A percentile compares a stretch with the other conserved stretches of the same genome.
Evolutionary conservation across 2,113 vertebrate species (phyloP).

Genomic region (Ameiurus melas): DNA sequence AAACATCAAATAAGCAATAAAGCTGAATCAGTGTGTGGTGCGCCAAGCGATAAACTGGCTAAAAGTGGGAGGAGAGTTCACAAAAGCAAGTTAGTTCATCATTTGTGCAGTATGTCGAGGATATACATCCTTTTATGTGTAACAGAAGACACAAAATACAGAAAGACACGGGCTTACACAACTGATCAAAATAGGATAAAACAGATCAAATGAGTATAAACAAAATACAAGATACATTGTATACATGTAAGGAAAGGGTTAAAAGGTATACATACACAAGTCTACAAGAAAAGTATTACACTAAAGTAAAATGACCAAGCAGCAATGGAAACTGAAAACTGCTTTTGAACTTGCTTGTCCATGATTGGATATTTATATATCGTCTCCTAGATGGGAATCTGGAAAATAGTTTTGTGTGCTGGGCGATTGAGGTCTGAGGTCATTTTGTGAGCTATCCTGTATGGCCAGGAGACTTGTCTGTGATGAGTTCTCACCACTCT

Average conservation of each 20-base stretch:
- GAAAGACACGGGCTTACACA: neutral
- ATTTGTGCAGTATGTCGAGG: neutral
- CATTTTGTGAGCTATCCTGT: neutral
- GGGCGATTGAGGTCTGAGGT: neutral
- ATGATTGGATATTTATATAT: neutral
- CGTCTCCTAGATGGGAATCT: neutral
- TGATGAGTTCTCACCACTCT: neutral
- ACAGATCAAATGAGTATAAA: too few relatives aligned
- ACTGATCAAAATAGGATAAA: neutral
- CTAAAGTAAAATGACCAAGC: neutral
- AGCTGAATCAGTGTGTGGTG: neutral
- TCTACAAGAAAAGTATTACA: neutral
- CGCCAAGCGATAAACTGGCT: neutral
- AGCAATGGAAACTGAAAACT: neutral
- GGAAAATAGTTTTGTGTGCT: neutral
- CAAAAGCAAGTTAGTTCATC: neutral
- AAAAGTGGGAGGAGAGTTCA: neutral
- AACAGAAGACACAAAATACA: neutral
- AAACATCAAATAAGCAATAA: neutral
- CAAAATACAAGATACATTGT: neutral
- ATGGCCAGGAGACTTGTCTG: too few relatives aligned
- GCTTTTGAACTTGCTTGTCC: neutral
- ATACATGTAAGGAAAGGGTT: neutral
- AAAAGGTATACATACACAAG: neutral
- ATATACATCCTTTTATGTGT: neutral